Evolutionary conservation across 2,888 invertebrate species (phyloP), one percentile per base, ranked within the genome.

Genomic region (Rhamnusium bicolor): DNA sequence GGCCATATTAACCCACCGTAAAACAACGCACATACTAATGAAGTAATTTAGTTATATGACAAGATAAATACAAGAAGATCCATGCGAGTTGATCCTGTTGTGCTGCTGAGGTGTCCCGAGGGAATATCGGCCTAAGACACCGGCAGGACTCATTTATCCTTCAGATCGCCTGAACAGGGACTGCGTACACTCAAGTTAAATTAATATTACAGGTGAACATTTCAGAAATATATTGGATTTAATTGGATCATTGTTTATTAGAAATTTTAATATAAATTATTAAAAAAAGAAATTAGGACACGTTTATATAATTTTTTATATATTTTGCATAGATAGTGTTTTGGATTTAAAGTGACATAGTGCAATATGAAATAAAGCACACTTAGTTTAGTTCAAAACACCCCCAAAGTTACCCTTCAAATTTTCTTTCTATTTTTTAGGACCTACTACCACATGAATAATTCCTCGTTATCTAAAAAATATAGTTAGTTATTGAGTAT

Each of bases 31-130:
- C 81, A 82, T 82, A 83, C 80, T 83, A 82, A 83, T 81, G 82
- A 81, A 82, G 77, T 87, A 86, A 87, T 87, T 87, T 87, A 86
- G 86, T 87, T 87, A 86, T 87, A 87, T 87, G 87, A 87, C 87
- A 87, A 86, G 86, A 86, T 87, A 87, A 87, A 87, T 87, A 87
- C 86, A 84, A 84, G 84, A 86, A 86, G 85, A 86, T 86, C 85
- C 85, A 80, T 83, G 82, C 83, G 84, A 85, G 85, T 86, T 86
- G 85, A 86, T 85, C 85, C 86, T 79, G 84, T 84, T 82, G 83
- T 84, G 82, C 83, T 75, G 76, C 67, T 72, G 79, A 75, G 68
- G 70, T 74, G 73, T 83, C 87, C 85, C 86, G 76, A 71, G 84
- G 85, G 86, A 85, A 82, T 80, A 84, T 85, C 83, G 86, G 86